Percentiles rank a stretch among this genome's conserved stretches.
These are phyloP conservation scores for Paramuricea clavata DNA, from an alignment of 92 coral and sea anemone species.

Conservation along the genomic window DNA sequence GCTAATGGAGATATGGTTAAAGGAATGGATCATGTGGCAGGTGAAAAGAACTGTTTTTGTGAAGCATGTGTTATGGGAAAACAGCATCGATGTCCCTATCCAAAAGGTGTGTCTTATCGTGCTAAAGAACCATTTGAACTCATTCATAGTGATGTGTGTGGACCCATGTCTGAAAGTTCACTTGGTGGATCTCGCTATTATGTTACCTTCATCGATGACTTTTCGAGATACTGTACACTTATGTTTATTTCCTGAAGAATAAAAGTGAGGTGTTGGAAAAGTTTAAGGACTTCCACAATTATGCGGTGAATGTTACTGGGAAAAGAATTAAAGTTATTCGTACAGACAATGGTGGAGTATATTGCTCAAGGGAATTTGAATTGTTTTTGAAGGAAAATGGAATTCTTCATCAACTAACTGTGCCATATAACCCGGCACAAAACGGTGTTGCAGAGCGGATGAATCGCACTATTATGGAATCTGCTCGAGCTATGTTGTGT, in stretches of 20 bases:
- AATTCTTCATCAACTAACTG: constrained; percentile 38
- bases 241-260: constrained; percentile 50
- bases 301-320: not conserved
- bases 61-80: constrained; percentile 48
- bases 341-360: constrained; percentile 55
- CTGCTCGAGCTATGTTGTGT: constrained; percentile 51
- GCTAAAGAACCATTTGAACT: constrained; percentile 50
- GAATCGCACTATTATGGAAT: constrained; percentile 47
- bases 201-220: constrained; percentile 51
- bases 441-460: constrained; percentile 61
- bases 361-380: constrained; percentile 25
- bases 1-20: constrained; percentile 35
- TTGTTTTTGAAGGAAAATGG: constrained; percentile 45
- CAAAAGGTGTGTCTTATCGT: constrained; percentile 49
- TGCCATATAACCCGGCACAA: constrained; percentile 46
- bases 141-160: constrained; percentile 49
- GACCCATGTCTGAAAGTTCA: constrained; percentile 52
- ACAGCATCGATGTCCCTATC: constrained; percentile 27
- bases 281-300: constrained; percentile 32
- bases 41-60: constrained; percentile 15
- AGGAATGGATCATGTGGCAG: constrained; percentile 30
- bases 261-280: constrained; percentile 44
- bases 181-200: constrained; percentile 50
- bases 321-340: not conserved
- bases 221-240: constrained; percentile 31